Percentiles rank a stretch among this genome's conserved stretches.
Conservation (phyloP, 2,888 invertebrate species). For the Elmis aenea region DNA sequence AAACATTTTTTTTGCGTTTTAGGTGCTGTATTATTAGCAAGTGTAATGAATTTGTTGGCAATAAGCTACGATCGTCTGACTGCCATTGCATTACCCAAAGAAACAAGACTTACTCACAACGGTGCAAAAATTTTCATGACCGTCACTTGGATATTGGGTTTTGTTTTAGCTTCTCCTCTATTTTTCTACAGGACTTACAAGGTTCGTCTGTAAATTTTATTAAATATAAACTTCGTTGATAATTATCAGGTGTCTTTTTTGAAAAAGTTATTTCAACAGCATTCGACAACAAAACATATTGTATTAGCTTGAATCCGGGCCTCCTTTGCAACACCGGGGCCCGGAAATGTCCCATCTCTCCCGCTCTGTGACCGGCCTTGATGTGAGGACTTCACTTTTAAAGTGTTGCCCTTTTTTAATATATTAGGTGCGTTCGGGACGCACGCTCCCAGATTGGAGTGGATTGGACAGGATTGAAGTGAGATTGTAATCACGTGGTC, state of each 20-base stretch:
- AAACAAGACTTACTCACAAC: conserved; percentile 61
- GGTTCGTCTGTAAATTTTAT: conserved; percentile 39
- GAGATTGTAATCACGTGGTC: too few species aligned
- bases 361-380: too few species aligned
- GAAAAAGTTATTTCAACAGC: not conserved
- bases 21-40: conserved; percentile 69
- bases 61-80: conserved; percentile 81
- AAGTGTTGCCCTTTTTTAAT: too few species aligned
- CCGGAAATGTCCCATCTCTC: too few species aligned
- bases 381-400: too few species aligned
- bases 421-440: too few species aligned
- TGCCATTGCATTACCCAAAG: conserved; percentile 69
- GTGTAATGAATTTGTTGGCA: conserved; percentile 70
- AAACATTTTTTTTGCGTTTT: conserved; percentile 16
- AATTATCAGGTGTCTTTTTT: not conserved
- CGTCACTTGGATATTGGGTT: conserved; percentile 63
- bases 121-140: conserved; percentile 62
- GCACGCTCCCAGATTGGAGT: too few species aligned
- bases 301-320: too few species aligned
- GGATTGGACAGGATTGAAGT: too few species aligned
- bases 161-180: conserved; percentile 61
- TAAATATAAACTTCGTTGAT: not conserved
- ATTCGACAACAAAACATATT: too few species aligned
- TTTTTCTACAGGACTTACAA: conserved; percentile 58
- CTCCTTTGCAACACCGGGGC: too few species aligned